These are phyloP conservation scores for Oxygymnocypris stewartii DNA, from an alignment of 2,113 vertebrate genomes.

Conservation along the genomic window DNA sequence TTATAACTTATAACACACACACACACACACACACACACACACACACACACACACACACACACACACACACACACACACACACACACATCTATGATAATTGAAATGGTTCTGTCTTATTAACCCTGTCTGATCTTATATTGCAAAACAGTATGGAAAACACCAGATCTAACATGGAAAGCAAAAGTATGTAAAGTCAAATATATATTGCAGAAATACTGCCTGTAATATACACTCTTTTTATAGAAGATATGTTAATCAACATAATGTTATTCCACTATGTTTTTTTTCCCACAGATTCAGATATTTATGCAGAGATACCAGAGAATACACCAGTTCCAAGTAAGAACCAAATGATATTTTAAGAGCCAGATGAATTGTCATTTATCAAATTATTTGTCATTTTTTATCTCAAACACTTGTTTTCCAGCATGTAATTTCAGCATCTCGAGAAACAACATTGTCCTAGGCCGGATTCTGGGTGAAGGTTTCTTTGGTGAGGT, in stretches of 20 bases:
- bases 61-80: no score
- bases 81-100: not conserved
- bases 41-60: no score
- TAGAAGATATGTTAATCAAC: not conserved
- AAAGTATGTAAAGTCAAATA: conserved; percentile 42
- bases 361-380: not conserved
- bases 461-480: conserved; percentile 84
- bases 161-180: not conserved
- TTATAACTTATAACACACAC: no score
- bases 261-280: conserved; percentile 2
- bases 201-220: not conserved
- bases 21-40: no score
- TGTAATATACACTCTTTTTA: not conserved
- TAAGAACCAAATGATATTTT: conserved; percentile 12
- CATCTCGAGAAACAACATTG: conserved; percentile 77
- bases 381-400: not conserved
- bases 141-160: not conserved
- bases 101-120: not conserved
- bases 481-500: conserved; percentile 96
- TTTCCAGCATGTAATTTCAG: conserved; percentile 66
- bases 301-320: conserved; percentile 89
- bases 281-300: conserved; percentile 77
- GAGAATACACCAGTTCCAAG: conserved; percentile 60
- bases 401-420: not conserved
- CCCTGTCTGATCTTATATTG: not conserved